These are phyloP conservation scores for Copidosoma aretas DNA, from an alignment of 2,888 invertebrate species.

Conservation along the genomic window DNA sequence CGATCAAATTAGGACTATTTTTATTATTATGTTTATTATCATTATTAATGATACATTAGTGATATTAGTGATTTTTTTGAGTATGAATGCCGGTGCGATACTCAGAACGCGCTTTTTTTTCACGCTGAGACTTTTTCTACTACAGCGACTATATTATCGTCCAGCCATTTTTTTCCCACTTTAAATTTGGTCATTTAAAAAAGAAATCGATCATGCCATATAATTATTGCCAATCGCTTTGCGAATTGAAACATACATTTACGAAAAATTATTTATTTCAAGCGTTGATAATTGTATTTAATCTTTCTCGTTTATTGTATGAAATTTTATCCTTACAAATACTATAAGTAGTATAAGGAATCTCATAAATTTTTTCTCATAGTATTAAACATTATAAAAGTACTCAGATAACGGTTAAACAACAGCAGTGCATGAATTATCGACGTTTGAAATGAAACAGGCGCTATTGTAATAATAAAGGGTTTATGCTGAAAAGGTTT, in stretches of 20 bases:
- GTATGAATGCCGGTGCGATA: slow-evolving; percentile 26
- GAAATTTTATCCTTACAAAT: not conserved
- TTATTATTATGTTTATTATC: not conserved
- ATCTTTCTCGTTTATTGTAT: not conserved
- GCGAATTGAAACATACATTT: not conserved
- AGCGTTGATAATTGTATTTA: slow-evolving; percentile 14
- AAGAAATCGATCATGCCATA: slow-evolving; percentile 32
- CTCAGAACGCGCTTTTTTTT: slow-evolving; percentile 6
- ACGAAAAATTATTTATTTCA: slow-evolving; percentile 2
- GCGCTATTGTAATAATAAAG: too few relatives aligned
- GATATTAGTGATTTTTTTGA: slow-evolving; percentile 27
- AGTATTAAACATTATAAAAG: not conserved
- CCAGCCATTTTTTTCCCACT: slow-evolving; percentile 22
- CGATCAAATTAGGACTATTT: too few relatives aligned
- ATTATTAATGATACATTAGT: slow-evolving; percentile 22
- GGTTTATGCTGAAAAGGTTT: too few relatives aligned
- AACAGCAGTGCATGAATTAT: not conserved
- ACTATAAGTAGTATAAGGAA: not conserved
- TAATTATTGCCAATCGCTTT: slow-evolving; percentile 26
- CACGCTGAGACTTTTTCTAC: slow-evolving; percentile 5
- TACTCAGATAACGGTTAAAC: not conserved
- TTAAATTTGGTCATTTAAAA: not conserved
- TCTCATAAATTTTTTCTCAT: not conserved
- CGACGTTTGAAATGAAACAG: not conserved
- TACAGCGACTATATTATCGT: slow-evolving; percentile 1